Evolutionary conservation across 2,797 vertebrate genomes (phyloP), one percentile per base, ranked within the genome.

Genomic region (Halcyon chelicuti): DNA sequence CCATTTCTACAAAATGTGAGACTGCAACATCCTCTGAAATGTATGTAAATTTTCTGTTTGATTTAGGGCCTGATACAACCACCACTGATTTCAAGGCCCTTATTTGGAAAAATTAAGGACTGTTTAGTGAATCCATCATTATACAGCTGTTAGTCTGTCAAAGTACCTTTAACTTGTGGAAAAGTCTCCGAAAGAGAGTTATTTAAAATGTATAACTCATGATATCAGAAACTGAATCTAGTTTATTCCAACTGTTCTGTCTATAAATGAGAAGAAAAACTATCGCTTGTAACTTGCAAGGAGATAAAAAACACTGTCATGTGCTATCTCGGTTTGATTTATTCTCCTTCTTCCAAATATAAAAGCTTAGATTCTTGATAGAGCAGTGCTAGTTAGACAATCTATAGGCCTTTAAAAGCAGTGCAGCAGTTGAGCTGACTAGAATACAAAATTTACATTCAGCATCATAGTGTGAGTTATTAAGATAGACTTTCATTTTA

Each of bases 241-340:
- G 8, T 72, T 87, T 73, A 58, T 79, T 93, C 47, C 47, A 81
- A 18, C 4, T 61, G 10, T 71, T 89, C 35, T 57, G 7, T 52
- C 42, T 67, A 61, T 26, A 92, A 73, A 60, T 40, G 14, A 68
- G n/a, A 82, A 87, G 33, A 87, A 90, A 90, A 58, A 7, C 6
- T 94, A 90, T 67, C 47, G 22, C 31, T 58, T 71, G 28, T 51
- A 83, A n/a, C 58, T 86, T 90, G 19, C 33, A 79, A 92, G 31
- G 37, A 91, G 52, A 85, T 88, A 75, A 93, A 95, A 90, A 72
- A 0, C 13, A 17, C 44, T 65, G 60, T 55, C 67, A 80, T 28
- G 17, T 82, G 16, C 17, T 86, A 74, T 79, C 67, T 82, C 60
- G 33, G 14, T 87, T 91, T 95, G 86, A 87, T 94, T 96, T 91